These are phyloP conservation scores for Rugalucina vietnamica DNA, from an alignment of 2,888 invertebrate genomes.

Conservation along the genomic window DNA sequence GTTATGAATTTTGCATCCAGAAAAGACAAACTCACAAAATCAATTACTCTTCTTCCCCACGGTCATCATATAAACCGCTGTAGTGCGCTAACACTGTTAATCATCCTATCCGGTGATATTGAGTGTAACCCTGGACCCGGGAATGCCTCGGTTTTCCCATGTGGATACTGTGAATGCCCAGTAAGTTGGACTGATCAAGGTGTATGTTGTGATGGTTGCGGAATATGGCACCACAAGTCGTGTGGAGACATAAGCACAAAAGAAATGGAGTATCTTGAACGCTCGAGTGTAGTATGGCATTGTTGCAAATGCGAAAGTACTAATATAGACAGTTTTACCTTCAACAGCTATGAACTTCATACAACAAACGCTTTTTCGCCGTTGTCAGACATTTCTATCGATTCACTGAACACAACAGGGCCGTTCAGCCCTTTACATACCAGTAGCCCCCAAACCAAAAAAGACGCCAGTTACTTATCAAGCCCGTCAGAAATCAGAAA, in stretches of 20 bases:
- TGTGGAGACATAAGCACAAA: constrained; percentile 25
- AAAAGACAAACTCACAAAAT: background rate
- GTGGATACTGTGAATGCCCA: constrained; percentile 24
- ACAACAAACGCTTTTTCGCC: constrained; percentile 10
- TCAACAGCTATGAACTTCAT: constrained; percentile 21
- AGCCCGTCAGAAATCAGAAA: too few relatives aligned
- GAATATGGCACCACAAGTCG: constrained; percentile 22
- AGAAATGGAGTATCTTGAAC: constrained; percentile 3
- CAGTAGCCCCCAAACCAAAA: constrained; percentile 3
- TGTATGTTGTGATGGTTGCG: constrained; percentile 27
- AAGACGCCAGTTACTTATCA: background rate
- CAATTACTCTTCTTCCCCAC: background rate
- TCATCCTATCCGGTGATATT: constrained; percentile 18
- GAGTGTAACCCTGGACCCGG: constrained; percentile 28
- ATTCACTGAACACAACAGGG: constrained; percentile 6
- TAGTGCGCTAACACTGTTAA: background rate
- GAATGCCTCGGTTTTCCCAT: constrained; percentile 27
- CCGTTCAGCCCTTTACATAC: constrained; percentile 23
- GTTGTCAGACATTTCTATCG: background rate
- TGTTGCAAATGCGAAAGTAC: constrained; percentile 30
- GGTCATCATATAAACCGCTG: background rate
- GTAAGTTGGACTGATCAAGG: constrained; percentile 29
- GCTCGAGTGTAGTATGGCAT: constrained; percentile 13
- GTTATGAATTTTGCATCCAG: background rate
- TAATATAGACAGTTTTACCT: constrained; percentile 30